Evolutionary conservation across 2,888 invertebrate species (phyloP).

Genomic region (Pristionchus maxplancki): DNA sequence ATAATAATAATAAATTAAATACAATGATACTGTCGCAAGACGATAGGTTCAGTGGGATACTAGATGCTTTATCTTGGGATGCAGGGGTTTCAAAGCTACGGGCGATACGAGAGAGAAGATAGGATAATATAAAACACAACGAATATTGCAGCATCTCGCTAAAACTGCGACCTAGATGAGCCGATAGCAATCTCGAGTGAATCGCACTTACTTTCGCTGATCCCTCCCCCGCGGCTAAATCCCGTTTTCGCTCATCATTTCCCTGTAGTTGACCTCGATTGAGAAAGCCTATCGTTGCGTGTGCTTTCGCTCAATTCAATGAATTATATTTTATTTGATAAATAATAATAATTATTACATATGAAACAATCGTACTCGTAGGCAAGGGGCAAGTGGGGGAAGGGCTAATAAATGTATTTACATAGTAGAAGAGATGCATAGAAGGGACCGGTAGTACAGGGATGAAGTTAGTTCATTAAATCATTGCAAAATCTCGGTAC

Average conservation of each 20-base stretch:
- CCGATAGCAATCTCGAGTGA: neutral
- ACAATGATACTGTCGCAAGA: no score
- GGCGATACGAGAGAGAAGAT: no score
- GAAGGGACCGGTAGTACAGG: neutral
- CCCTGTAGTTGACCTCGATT: neutral
- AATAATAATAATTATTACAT: conserved; percentile 13
- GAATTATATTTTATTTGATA: neutral
- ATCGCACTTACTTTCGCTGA: neutral
- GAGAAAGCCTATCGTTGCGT: neutral
- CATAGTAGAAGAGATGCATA: neutral
- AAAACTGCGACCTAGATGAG: conserved; percentile 17
- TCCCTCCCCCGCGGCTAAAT: conserved; percentile 7
- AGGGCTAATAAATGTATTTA: conserved; percentile 2
- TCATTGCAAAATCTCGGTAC: neutral
- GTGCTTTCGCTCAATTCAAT: neutral
- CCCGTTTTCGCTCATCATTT: conserved; percentile 15
- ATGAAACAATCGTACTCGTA: conserved; percentile 30
- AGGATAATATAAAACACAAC: no score
- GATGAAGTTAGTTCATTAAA: neutral
- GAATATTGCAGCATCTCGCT: no score
- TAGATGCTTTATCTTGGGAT: no score
- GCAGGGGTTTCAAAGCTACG: no score
- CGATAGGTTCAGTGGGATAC: no score
- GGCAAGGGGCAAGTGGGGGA: neutral
- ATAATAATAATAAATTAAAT: neutral